Evolutionary conservation across 2,797 vertebrate species (phyloP).

Genomic region (Halcyon chelicuti): DNA sequence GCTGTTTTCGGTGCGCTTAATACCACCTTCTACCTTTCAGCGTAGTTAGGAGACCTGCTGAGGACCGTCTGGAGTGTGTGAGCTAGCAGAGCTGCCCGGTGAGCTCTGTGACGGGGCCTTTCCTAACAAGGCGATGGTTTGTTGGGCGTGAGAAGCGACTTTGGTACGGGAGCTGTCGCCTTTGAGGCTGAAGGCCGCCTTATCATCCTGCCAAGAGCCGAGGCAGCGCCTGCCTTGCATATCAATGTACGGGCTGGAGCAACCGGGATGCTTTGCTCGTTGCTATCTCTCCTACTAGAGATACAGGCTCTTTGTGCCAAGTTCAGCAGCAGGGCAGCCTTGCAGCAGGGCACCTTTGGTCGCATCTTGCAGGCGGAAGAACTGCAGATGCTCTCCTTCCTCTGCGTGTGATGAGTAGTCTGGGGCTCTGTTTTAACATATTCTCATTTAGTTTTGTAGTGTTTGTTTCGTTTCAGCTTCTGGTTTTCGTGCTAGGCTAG

Average conservation of each 20-base stretch:
- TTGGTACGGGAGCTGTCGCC: fast-evolving
- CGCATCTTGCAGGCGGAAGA: background rate
- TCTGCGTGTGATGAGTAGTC: background rate
- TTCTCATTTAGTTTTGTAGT: background rate
- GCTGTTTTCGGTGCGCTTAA: fast-evolving
- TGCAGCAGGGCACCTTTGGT: background rate
- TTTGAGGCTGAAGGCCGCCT: fast-evolving
- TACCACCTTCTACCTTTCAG: fast-evolving
- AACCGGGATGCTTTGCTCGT: background rate
- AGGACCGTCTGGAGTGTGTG: fast-evolving
- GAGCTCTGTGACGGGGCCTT: fast-evolving
- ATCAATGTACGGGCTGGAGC: background rate
- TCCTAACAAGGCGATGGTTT: fast-evolving
- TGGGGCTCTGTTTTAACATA: background rate
- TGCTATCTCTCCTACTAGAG: background rate
- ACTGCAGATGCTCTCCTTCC: background rate
- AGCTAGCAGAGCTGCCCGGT: background rate
- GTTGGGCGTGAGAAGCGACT: background rate
- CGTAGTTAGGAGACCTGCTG: no score
- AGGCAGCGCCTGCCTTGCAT: background rate
- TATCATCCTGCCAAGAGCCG: background rate
- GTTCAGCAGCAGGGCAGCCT: background rate
- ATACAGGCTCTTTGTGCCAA: background rate
- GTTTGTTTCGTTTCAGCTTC: background rate
- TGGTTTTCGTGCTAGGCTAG: background rate